Evolutionary conservation across 64 coral and sea anemone species (phyloP).

Genomic region (Porites lutea): DNA sequence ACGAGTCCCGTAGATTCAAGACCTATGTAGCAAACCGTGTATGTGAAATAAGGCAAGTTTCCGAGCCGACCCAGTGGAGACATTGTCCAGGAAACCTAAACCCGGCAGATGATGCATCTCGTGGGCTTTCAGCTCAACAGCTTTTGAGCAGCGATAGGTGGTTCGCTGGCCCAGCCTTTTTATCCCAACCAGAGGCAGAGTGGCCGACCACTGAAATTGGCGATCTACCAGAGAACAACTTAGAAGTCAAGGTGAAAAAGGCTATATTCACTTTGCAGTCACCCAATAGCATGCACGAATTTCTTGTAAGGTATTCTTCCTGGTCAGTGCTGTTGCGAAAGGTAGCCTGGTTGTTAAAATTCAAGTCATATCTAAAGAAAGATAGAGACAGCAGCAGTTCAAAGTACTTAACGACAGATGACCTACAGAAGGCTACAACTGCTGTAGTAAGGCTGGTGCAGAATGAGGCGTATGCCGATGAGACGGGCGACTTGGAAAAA

Average conservation of each 20-base stretch:
- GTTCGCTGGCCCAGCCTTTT: constrained; percentile 57
- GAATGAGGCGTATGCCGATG: constrained; percentile 30
- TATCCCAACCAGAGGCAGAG: constrained; percentile 52
- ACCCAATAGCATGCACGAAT: constrained; percentile 12
- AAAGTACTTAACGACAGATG: constrained; percentile 26
- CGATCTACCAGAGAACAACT: constrained; percentile 26
- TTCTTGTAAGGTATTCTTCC: constrained; percentile 48
- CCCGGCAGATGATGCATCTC: constrained; percentile 45
- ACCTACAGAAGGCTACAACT: constrained; percentile 13
- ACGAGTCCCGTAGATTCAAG: constrained; percentile 59
- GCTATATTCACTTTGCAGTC: constrained; percentile 21
- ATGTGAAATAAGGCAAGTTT: constrained; percentile 40
- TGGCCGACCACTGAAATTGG: constrained; percentile 38
- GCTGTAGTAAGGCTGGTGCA: constrained; percentile 36
- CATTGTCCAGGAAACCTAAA: constrained; percentile 68
- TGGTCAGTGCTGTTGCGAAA: constrained; percentile 53
- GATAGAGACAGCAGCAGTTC: background rate
- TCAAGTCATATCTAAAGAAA: constrained; percentile 21
- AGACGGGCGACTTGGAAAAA: constrained; percentile 44
- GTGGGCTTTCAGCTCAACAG: constrained; percentile 30
- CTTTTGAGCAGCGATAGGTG: constrained; percentile 38
- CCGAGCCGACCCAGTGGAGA: constrained; percentile 50
- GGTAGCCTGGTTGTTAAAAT: constrained; percentile 69
- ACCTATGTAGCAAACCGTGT: constrained; percentile 75
- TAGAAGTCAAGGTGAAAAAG: constrained; percentile 50